Base-by-base conservation (phyloP, 2,888 invertebrate genomes). In the Agrochola macilenta region DNA sequence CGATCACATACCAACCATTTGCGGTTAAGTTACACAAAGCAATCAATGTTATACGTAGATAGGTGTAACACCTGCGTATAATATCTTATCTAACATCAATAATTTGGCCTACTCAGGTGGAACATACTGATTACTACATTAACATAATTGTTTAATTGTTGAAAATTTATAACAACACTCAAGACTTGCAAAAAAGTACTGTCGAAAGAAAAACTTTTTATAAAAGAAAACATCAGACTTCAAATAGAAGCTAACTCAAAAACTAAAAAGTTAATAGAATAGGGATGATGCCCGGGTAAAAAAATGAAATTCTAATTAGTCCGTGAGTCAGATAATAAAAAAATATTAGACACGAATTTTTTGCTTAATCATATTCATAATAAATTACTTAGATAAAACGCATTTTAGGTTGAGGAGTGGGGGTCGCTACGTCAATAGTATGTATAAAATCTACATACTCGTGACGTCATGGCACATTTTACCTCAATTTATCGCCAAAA, bases 41-140 rank as follows among this genome's bases (percentile, higher is more conserved):
- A 83, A 72, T 81, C 64, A 69, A 49, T 54, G 66, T 68, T 58
- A 74, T 66, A 78, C 35, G 26, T 68, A 58, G 30, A 66, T 68
- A 39, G 23, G 69, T 74, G 69, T 79, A 79, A 84, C 58, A 72
- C 61, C 35, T 69, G 43, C 14, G n/a, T 20, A 72, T 75, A 65
- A 82, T 72, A 58, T 63, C 60, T 84, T 79, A 69, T 30, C 74
- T 35, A 61, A 82, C 79, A 39, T 75, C 71, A 74, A 75, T 84
- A 26, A 79, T 72, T 69, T 52, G 39, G 26, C 12, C 69, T 43
- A 69, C 20, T 79, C 71, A 61, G 11, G 23, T 57, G 43, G 52
- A 69, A 69, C 52, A 46, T 39, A 70, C 35, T 57, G 46, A 81
- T 77, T 65, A 78, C 17, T 54, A 30, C 17, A 39, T n/a, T n/a